Conservation (phyloP, 2,888 invertebrate genomes). For the Heteromurus nitidus region DNA sequence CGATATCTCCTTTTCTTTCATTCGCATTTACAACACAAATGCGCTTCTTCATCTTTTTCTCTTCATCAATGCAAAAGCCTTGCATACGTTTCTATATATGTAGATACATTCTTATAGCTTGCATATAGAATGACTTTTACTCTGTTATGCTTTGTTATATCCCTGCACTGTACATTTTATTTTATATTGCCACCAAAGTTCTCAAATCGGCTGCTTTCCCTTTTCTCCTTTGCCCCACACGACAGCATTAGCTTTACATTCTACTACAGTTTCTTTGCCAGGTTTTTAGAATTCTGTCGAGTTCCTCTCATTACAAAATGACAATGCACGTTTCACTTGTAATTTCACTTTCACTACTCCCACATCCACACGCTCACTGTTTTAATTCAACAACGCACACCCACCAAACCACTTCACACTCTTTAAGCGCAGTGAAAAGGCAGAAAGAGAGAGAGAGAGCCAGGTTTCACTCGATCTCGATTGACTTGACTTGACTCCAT, state of each 20-base stretch:
- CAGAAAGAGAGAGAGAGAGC: neutral
- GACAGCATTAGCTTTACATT: too few relatives aligned
- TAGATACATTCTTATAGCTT: too few relatives aligned
- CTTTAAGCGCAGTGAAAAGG: too few relatives aligned
- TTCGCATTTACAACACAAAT: slow-evolving; percentile 6
- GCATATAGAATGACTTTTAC: too few relatives aligned
- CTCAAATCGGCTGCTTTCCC: slow-evolving; percentile 26
- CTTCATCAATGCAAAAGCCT: neutral
- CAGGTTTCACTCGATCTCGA: slow-evolving; percentile 8
- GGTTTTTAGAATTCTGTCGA: slow-evolving; percentile 70
- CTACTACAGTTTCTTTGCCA: slow-evolving; percentile 12
- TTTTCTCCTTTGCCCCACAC: slow-evolving; percentile 19
- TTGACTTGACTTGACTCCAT: neutral
- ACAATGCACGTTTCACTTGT: slow-evolving; percentile 43
- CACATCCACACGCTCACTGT: slow-evolving; percentile 48
- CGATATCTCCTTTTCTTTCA: neutral
- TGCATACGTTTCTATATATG: too few relatives aligned
- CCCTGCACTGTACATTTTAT: too few relatives aligned
- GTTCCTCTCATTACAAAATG: slow-evolving; percentile 70
- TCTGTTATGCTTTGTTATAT: too few relatives aligned
- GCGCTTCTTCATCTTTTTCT: neutral
- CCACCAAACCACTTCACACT: neutral
- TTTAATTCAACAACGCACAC: slow-evolving; percentile 30
- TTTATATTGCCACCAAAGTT: too few relatives aligned
- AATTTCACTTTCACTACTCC: slow-evolving; percentile 27